phyloP scores from a whole-genome alignment of 2,888 invertebrate genomes.

The Brachylomia viminalis region DNA sequence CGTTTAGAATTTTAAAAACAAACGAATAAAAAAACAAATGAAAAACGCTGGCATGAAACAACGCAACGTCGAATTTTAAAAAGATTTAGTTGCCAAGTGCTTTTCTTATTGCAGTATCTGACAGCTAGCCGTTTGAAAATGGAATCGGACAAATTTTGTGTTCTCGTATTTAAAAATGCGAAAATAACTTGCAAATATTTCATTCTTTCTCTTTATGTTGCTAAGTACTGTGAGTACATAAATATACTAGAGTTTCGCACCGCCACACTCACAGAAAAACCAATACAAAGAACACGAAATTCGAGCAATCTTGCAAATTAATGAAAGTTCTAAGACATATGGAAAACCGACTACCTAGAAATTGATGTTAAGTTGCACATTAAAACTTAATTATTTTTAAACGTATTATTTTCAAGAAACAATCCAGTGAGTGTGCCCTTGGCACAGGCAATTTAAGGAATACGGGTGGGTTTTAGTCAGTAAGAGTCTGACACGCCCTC shows the following conservation, averaged over 20 bases:
- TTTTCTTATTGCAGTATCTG: constrained; percentile 33
- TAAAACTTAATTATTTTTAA: too few relatives aligned
- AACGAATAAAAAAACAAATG: constrained; percentile 1
- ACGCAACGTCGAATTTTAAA: constrained; percentile 3
- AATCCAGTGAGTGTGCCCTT: too few relatives aligned
- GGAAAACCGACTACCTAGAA: not conserved
- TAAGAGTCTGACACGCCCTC: too few relatives aligned
- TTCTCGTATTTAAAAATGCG: constrained; percentile 10
- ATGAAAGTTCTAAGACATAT: not conserved
- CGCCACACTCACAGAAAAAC: not conserved
- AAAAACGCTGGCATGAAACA: constrained; percentile 19
- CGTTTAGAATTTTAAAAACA: constrained; percentile 10
- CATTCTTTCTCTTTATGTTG: not conserved
- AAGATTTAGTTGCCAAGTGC: constrained; percentile 22
- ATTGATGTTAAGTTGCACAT: too few relatives aligned
- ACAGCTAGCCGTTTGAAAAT: constrained; percentile 24
- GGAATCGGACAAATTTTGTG: constrained; percentile 22
- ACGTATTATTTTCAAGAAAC: too few relatives aligned
- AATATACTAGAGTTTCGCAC: not conserved
- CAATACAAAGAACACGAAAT: not conserved
- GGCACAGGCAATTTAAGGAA: too few relatives aligned
- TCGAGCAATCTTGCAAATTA: not conserved
- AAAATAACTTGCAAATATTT: constrained; percentile 12
- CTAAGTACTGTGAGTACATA: not conserved
- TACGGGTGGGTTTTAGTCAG: too few relatives aligned